Conservation (phyloP, 2,888 invertebrate species). For the Phalera bucephala region DNA sequence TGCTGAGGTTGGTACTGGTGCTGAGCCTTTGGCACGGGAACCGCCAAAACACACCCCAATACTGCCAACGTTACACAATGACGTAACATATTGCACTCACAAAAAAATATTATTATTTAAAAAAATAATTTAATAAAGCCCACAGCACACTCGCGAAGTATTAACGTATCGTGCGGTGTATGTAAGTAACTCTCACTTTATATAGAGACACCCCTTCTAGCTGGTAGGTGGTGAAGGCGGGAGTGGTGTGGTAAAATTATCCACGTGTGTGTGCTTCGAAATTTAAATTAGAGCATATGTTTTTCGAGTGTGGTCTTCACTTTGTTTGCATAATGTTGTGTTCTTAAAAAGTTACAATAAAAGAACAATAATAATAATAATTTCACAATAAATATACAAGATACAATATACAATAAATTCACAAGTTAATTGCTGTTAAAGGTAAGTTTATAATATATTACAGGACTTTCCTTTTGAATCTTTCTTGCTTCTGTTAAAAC, state of each 20-base stretch:
- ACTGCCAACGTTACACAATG: constrained; percentile 65
- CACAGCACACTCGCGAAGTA: constrained; percentile 65
- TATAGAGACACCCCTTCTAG: constrained; percentile 77
- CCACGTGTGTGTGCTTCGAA: constrained; percentile 30
- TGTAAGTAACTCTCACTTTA: constrained; percentile 67
- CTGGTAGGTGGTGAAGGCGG: constrained; percentile 49
- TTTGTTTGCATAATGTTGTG: constrained; percentile 6
- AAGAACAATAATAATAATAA: not conserved
- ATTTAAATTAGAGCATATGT: constrained; percentile 37
- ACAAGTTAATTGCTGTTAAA: no score
- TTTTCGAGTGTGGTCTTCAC: constrained; percentile 19
- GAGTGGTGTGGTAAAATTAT: constrained; percentile 35
- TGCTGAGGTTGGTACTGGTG: constrained; percentile 70
- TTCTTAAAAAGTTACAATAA: not conserved
- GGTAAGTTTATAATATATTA: no score
- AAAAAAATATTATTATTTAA: constrained; percentile 28
- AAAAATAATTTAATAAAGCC: constrained; percentile 38
- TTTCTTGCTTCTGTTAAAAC: no score
- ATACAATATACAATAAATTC: no score
- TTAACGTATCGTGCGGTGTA: constrained; percentile 64
- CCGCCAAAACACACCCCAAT: constrained; percentile 62
- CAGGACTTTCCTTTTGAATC: no score
- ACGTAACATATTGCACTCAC: constrained; percentile 70
- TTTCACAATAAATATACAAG: no score
- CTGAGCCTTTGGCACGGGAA: constrained; percentile 47